Percentiles rank a stretch among this genome's conserved stretches.
phyloP scores from a whole-genome alignment of 2,797 vertebrate species.

The Enteromius argenteus region DNA sequence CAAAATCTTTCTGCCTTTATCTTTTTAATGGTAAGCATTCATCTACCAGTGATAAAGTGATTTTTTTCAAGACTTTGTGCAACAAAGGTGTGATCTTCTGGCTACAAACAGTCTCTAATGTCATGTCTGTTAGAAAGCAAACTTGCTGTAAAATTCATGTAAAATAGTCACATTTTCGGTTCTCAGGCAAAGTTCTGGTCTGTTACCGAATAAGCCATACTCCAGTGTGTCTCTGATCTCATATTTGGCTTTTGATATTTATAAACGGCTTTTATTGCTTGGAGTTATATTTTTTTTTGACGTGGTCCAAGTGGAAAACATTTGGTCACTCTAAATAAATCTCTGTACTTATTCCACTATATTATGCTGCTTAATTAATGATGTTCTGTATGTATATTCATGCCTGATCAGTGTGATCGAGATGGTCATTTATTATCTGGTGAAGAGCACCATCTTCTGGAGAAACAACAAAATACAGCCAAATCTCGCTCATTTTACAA shows the following conservation, averaged over 20 bases:
- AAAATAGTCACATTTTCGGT: background rate
- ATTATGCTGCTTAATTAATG: background rate
- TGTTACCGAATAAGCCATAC: background rate
- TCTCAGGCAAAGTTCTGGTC: background rate
- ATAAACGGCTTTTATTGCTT: background rate
- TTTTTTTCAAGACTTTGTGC: background rate
- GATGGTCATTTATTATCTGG: background rate
- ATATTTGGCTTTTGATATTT: background rate
- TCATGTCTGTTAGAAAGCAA: background rate
- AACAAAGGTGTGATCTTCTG: background rate
- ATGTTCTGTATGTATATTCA: background rate
- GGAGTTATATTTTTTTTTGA: background rate
- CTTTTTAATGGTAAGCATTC: background rate
- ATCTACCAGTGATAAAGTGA: background rate
- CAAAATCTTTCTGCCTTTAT: background rate
- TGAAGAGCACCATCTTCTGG: constrained; percentile 7
- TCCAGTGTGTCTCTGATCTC: background rate
- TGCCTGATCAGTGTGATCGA: background rate
- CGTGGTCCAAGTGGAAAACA: background rate
- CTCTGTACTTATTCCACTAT: background rate
- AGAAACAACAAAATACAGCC: background rate
- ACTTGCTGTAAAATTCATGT: background rate
- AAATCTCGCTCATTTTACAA: background rate
- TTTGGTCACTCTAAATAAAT: background rate
- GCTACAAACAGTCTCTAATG: background rate